These are phyloP conservation scores for Orchesella cincta DNA, from an alignment of 1,140 invertebrate genomes.

Conservation along the genomic window DNA sequence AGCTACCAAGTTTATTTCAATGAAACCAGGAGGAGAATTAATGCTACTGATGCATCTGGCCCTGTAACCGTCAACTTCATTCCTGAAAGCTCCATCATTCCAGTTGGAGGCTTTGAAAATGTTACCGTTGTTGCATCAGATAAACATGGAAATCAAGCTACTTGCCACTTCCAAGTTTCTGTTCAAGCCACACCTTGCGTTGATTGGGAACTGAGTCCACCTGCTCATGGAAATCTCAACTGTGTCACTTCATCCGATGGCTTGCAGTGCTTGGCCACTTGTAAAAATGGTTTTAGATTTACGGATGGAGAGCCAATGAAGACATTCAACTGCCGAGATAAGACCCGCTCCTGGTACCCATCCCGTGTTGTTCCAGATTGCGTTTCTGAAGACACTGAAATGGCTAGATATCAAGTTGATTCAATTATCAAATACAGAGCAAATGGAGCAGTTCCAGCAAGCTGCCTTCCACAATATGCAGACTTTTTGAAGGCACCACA, in stretches of 20 bases:
- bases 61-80: slow-evolving; percentile 80
- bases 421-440: slow-evolving; percentile 85
- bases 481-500: slow-evolving; percentile 81
- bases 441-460: slow-evolving; percentile 78
- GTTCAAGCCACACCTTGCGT: slow-evolving; percentile 92
- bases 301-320: slow-evolving; percentile 86
- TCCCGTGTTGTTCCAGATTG: slow-evolving; percentile 87
- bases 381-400: slow-evolving; percentile 89
- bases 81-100: slow-evolving; percentile 82
- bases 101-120: slow-evolving; percentile 88
- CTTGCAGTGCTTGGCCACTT: slow-evolving; percentile 85
- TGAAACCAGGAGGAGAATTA: slow-evolving; percentile 80
- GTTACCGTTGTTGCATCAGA: slow-evolving; percentile 89
- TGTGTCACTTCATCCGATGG: slow-evolving; percentile 72
- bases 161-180: slow-evolving; percentile 91
- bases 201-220: slow-evolving; percentile 86
- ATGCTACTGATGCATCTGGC: slow-evolving; percentile 84
- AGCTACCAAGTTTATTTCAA: slow-evolving; percentile 91
- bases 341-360: slow-evolving; percentile 74
- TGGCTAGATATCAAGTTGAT: slow-evolving; percentile 88
- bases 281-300: slow-evolving; percentile 85
- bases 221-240: slow-evolving; percentile 83
- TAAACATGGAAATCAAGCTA: slow-evolving; percentile 83
- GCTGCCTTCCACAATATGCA: slow-evolving; percentile 83
- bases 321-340: slow-evolving; percentile 78